phyloP scores from a whole-genome alignment of 2,113 vertebrate species.

The Heterotilapia buettikoferi region DNA sequence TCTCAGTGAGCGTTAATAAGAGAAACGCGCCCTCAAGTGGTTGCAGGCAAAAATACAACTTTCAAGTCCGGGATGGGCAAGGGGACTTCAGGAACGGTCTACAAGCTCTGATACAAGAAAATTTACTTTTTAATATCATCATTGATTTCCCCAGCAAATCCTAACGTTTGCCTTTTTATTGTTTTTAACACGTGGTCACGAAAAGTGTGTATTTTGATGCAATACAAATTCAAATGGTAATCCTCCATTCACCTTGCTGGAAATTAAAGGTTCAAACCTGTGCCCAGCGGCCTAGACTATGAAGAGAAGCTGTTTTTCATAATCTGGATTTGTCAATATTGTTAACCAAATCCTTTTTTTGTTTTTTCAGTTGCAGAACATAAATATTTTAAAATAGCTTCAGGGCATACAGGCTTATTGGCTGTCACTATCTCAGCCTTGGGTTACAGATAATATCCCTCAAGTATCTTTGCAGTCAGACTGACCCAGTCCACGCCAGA shows the following conservation, averaged over 20 bases:
- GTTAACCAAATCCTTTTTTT: background rate
- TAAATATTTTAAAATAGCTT: background rate
- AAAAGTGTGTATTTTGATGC: background rate
- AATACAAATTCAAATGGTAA: background rate
- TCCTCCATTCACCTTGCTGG: background rate
- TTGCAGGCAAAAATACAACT: background rate
- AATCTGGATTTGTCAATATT: background rate
- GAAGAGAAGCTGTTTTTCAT: background rate
- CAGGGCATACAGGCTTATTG: background rate
- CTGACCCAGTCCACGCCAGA: background rate
- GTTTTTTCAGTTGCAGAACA: background rate
- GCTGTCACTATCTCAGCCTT: background rate
- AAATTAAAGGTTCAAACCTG: background rate
- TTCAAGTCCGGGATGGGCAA: background rate
- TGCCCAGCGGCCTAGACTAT: background rate
- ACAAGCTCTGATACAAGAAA: background rate
- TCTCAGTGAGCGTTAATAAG: background rate
- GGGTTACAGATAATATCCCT: background rate
- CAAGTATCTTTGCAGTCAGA: background rate
- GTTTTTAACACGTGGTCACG: background rate
- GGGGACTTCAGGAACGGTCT: background rate
- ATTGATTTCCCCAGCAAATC: background rate
- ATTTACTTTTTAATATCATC: background rate
- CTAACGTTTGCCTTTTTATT: background rate
- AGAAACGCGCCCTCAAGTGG: slow-evolving; percentile 32